Evolutionary conservation across 2,113 vertebrate genomes (phyloP), one percentile per base, ranked within the genome.

Genomic region (Colius striatus): DNA sequence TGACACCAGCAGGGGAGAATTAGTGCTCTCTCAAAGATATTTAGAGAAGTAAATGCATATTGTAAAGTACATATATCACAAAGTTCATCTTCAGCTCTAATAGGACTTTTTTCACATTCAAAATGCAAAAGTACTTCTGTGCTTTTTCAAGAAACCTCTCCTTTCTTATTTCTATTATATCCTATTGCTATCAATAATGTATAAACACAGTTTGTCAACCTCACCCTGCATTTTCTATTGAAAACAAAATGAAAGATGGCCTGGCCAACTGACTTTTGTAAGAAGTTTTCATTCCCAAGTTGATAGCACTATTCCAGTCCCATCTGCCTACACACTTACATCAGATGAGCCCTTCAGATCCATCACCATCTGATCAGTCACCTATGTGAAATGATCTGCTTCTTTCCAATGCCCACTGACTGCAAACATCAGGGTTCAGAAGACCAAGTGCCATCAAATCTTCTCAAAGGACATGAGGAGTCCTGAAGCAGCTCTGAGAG

Each of bases 11-110:
- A 91, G 55, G 19, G 16, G 23, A 83, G 48, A 91, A 95, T 36
- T 73, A 76, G 83, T 70, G 38, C 45, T 92, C 29, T 89, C 62
- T 72, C 11, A 17, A 57, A n/a, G 87, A 88, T 57, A 68, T 97
- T 95, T 93, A 92, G 26, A 89, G 70, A 96, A 91, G 43, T 51
- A 78, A 90, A 90, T 27, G 26, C 30, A 32, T 71, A 53, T 47
- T 70, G 13, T 77, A 70, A 92, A 55, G 47, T 60, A 32, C 18
- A 14, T 48, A 22, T 82, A 58, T 43, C 5, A 5, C 65, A 85
- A 80, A 80, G 45, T 66, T 75, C 11, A 51, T 63, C 65, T 88
- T 57, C 81, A 68, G 11, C 43, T 96, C 62, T 83, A 84, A 54
- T 4, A 48, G 6, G 13, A 36, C 38, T 45, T 55, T 87, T 95